Evolutionary conservation across 92 coral and sea anemone genomes (phyloP).

Genomic region (Phenganax stokvisi): DNA sequence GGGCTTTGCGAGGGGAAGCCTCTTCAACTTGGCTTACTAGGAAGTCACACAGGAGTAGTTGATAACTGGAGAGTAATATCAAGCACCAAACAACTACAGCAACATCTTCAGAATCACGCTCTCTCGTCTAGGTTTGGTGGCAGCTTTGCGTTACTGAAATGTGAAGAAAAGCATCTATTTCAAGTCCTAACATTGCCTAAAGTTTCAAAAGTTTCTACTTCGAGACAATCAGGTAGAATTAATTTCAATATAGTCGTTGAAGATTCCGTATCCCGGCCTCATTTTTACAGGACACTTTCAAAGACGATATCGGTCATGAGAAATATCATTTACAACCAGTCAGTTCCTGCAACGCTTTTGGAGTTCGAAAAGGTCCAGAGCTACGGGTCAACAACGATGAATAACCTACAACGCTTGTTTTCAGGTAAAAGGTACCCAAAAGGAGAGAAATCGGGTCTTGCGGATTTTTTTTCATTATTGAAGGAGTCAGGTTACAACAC

Average conservation of each 20-base stretch:
- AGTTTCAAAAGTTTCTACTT: neutral
- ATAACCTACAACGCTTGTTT: slow-evolving; percentile 16
- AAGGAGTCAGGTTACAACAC: slow-evolving; percentile 29
- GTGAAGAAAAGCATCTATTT: neutral
- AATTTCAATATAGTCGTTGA: slow-evolving; percentile 18
- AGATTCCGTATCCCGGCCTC: slow-evolving; percentile 11
- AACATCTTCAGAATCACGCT: neutral
- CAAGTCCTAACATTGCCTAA: slow-evolving; percentile 23
- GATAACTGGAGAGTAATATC: slow-evolving; percentile 12
- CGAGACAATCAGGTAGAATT: neutral
- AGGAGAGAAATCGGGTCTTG: neutral
- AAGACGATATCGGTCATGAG: slow-evolving; percentile 12
- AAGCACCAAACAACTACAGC: neutral
- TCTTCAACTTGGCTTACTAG: neutral
- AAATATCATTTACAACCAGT: slow-evolving; percentile 8
- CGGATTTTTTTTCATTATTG: slow-evolving; percentile 10
- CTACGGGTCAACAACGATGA: neutral
- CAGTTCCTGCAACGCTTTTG: slow-evolving; percentile 30
- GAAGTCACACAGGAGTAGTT: slow-evolving; percentile 7
- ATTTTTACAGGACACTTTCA: slow-evolving; percentile 22
- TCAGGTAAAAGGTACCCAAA: neutral
- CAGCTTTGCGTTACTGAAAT: slow-evolving; percentile 23
- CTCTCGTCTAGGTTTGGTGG: slow-evolving; percentile 14
- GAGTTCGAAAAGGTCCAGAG: slow-evolving; percentile 29
- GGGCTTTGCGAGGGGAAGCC: neutral